A percentile compares a stretch with the other conserved stretches of the same genome.
Conservation (phyloP, 2,888 invertebrate genomes). For the Cordylochernes scorpioides region DNA sequence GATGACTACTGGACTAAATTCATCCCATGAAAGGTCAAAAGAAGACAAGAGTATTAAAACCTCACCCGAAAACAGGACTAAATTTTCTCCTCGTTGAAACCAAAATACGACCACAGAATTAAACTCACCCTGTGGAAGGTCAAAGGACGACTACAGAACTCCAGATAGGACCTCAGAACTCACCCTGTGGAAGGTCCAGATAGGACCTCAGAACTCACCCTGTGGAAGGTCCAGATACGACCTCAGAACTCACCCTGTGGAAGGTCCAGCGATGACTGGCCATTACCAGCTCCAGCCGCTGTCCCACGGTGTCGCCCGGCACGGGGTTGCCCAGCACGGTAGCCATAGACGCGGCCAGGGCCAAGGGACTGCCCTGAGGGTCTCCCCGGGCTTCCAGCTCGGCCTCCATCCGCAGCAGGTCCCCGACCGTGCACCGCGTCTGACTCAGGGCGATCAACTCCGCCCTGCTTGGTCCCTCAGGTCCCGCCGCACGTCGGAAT, state of each 20-base stretch:
- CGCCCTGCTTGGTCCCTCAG: neutral
- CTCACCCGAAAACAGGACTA: no score
- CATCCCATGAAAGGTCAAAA: no score
- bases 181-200: no score
- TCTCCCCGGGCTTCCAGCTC: neutral
- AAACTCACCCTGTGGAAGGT: no score
- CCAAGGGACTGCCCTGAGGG: neutral
- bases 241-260: slow-evolving; percentile 1
- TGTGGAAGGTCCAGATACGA: neutral
- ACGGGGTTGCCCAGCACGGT: neutral
- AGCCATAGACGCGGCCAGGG: neutral
- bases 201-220: no score
- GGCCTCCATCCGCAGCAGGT: slow-evolving; percentile 1
- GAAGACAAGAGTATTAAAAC: no score
- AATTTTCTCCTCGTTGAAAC: no score
- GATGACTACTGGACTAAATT: no score
- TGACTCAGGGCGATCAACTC: slow-evolving; percentile 1
- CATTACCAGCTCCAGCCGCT: slow-evolving; percentile 1
- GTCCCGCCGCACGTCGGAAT: neutral
- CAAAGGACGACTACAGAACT: no score
- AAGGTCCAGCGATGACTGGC: neutral
- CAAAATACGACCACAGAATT: no score
- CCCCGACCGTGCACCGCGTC: neutral
- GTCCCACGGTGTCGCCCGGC: neutral
- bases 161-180: no score